These are phyloP conservation scores for Temnothorax curvispinosus DNA, from an alignment of 1,140 invertebrate genomes.

Conservation along the genomic window DNA sequence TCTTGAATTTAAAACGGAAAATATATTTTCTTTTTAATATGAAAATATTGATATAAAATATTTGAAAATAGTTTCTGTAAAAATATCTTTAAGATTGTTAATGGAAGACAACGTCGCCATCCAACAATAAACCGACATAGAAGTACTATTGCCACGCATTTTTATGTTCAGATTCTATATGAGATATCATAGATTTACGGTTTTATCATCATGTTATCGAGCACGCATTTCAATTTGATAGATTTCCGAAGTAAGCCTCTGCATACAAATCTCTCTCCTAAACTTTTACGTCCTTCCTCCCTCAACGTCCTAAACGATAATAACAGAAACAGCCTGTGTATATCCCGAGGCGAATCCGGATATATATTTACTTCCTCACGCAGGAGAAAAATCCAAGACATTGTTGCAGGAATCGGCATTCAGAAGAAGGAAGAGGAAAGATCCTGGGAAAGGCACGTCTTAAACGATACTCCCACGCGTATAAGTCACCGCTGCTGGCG, in stretches of 20 bases:
- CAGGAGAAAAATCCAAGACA: not conserved
- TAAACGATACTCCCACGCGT: slow-evolving; percentile 24
- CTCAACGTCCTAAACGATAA: slow-evolving; percentile 47
- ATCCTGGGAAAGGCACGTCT: not conserved
- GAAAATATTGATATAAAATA: not conserved
- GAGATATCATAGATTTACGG: not conserved
- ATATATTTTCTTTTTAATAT: not conserved
- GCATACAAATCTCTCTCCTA: slow-evolving; percentile 28
- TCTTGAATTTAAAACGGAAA: not conserved
- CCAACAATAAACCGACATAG: not conserved
- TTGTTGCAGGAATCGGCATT: slow-evolving; percentile 20
- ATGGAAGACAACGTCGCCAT: not conserved
- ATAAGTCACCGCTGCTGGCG: slow-evolving; percentile 19
- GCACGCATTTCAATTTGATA: not conserved
- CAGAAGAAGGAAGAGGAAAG: slow-evolving; percentile 8
- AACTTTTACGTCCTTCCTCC: slow-evolving; percentile 20
- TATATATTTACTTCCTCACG: slow-evolving; percentile 16
- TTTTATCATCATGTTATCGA: slow-evolving; percentile 2
- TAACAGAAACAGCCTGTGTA: slow-evolving; percentile 35
- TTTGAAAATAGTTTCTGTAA: not conserved
- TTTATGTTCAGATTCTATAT: not conserved
- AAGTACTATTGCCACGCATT: not conserved
- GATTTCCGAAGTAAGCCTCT: slow-evolving; percentile 16
- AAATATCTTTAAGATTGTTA: not conserved
- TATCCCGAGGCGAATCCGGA: slow-evolving; percentile 23